Evolutionary conservation across 2,797 vertebrate species (phyloP), one percentile per base, ranked within the genome.

Genomic region (Smutsia temminckii): DNA sequence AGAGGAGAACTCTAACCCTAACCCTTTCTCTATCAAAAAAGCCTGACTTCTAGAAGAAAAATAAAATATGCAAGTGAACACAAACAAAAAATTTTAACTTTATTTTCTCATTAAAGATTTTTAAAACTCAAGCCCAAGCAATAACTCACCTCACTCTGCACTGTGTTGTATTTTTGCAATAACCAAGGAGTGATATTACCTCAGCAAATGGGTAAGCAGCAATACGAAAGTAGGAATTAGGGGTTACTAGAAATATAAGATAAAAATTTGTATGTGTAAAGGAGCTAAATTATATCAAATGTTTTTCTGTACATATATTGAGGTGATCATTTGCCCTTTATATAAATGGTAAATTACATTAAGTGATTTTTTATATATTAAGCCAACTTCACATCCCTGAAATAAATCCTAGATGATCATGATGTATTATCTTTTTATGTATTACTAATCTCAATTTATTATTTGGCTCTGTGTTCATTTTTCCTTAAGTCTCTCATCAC

Each of bases 311-410:
- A 29, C 9, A 37, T 84, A 71, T 88, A 69, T 20, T 51, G 25
- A 85, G 6, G 23, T 57, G 3, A 46, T 53, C 25, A 84, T 74
- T 71, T 91, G 16, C 49, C 29, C 40, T 84, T 40, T 88, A 80
- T 63, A 64, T 68, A 80, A 91, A 53, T 5, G 40, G n/a, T 91
- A 46, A 84, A 49, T 78, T 84, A 37, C 3, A 59, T 37, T 32
- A 66, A 51, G 21, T 90, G 17, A 57, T 53, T 83, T 93, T 90
- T 78, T 2, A 81, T 55, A n/a, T 77, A n/a, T 57, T 95, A 92
- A 88, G 29, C 1, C 61, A 90, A 49, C 4, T 68, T 57, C 83
- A 83, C 6, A 71, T 34, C 71, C 25, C 29, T 83, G 27, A 83
- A 80, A 77, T 61, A 81, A 85, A 89, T 81, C 13, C 25, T 16